Conservation (phyloP, 1,140 invertebrate genomes). For the Drosophila suzukii region DNA sequence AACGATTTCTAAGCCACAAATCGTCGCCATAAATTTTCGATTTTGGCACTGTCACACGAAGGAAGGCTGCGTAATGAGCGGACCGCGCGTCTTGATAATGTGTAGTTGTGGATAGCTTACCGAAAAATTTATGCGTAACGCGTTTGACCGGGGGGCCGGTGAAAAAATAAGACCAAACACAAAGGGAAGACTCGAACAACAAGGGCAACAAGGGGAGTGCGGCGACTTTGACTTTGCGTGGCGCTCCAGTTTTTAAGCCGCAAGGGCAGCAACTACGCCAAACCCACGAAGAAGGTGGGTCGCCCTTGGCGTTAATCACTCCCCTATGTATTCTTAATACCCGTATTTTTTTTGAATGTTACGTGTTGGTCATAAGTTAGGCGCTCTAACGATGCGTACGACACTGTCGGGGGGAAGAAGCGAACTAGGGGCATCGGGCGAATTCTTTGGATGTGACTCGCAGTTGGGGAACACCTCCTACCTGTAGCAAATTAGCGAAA, state of each 20-base stretch:
- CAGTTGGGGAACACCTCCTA: too few species aligned
- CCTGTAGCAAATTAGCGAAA: too few species aligned
- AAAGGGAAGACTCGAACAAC: constrained; percentile 5
- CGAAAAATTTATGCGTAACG: too few species aligned
- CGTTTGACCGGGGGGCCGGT: too few species aligned
- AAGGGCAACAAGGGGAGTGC: not conserved
- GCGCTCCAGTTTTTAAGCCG: constrained; percentile 70
- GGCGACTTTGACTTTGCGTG: constrained; percentile 21
- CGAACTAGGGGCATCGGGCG: too few species aligned
- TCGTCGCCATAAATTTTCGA: constrained; percentile 79
- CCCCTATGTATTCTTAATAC: constrained; percentile 83
- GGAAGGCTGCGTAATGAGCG: constrained; percentile 68
- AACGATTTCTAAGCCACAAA: constrained; percentile 57
- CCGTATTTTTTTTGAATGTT: constrained; percentile 83
- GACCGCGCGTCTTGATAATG: constrained; percentile 65
- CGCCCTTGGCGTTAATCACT: constrained; percentile 77
- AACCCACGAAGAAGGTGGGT: constrained; percentile 41
- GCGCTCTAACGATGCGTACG: constrained; percentile 75
- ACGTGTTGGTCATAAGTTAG: constrained; percentile 80
- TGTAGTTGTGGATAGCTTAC: constrained; percentile 50
- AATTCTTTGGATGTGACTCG: too few species aligned
- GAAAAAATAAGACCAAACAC: constrained; percentile 28
- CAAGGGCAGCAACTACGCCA: constrained; percentile 50
- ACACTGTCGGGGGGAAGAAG: too few species aligned
- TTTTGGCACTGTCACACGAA: constrained; percentile 74